Base-by-base conservation (phyloP, 1,140 invertebrate species). In the Anastatus disparis region DNA sequence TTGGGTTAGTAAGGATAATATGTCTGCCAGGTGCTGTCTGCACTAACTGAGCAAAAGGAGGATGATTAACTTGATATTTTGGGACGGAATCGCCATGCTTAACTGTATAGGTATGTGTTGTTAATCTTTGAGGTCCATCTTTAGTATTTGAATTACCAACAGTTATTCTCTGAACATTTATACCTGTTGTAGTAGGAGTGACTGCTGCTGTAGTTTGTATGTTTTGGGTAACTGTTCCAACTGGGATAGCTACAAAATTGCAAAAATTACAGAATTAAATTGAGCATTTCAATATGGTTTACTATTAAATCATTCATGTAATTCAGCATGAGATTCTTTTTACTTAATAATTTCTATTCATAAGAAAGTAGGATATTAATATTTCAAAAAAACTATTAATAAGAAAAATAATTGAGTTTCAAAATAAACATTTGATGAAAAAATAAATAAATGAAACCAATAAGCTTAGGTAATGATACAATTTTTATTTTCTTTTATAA, bases 1-100 rank as follows among this genome's bases (percentile, higher is more conserved):
- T 83, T 6, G 81, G 83, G 56, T 71, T 71, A 6, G 89, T 90
- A 8, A 91, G 79, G 31, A 93, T 86, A 52, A 92, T 86, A 81
- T 90, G 89, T 78, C 90, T 90, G 31, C 92, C 92, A 20, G 89
- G 88, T 35, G 91, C 87, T 9, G 91, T 92, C 79, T 93, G 91
- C 17, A 93, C 90, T 35, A 93, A 81, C 74, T 92, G 91, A 66
- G 88, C 89, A 74, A 89, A 85, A 74, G 86, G 78, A 44, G 88
- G 87, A n/a, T n/a, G n/a, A n/a, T n/a, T n/a, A 52, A 89, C 85
- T 67, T 88, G 77, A 79, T 85, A 84, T 77, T 83, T 82, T 71
- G 84, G 84, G 76, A 85, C 82, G 84, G 83, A 84, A 79, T 85
- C 84, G 58, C 84, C 84, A 74, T 82, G 81, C 46, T 86, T 86